Conservation (phyloP, 2,888 invertebrate species). For the Eucera pruinosa region DNA sequence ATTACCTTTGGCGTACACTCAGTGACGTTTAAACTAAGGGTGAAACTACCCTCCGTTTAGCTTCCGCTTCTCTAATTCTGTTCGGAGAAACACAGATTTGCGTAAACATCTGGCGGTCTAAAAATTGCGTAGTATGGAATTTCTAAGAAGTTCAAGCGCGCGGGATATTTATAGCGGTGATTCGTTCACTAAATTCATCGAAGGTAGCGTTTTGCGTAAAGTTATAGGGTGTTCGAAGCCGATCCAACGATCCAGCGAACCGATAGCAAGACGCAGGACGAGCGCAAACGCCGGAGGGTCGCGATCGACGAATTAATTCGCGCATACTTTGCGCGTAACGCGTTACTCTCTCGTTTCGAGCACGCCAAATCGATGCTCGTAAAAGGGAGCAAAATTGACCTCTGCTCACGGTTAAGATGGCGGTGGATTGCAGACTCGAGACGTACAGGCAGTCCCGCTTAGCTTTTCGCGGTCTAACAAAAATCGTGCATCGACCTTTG, state of each 20-base stretch:
- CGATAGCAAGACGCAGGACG: conserved; percentile 11
- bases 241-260: conserved; percentile 21
- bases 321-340: conserved; percentile 35
- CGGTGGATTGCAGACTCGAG: conserved; percentile 35
- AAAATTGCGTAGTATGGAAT: too few species aligned
- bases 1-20: too few species aligned
- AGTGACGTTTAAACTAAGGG: too few species aligned
- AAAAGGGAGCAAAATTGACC: conserved; percentile 39
- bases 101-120: too few species aligned
- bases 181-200: conserved; percentile 18
- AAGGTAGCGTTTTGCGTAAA: conserved; percentile 22
- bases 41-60: too few species aligned
- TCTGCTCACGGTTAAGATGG: conserved; percentile 23
- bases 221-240: not conserved
- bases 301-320: conserved; percentile 58
- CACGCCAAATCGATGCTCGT: conserved; percentile 46
- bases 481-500: too few species aligned
- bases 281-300: conserved; percentile 14
- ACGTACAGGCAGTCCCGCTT: too few species aligned
- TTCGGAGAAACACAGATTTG: too few species aligned
- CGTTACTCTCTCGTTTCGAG: conserved; percentile 46
- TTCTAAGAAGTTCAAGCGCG: not conserved
- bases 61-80: too few species aligned
- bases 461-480: too few species aligned
- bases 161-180: conserved; percentile 32